Percentiles rank a stretch among this genome's conserved stretches.
Conservation (phyloP, 2,113 vertebrate species). For the Tyrannus savana region DNA sequence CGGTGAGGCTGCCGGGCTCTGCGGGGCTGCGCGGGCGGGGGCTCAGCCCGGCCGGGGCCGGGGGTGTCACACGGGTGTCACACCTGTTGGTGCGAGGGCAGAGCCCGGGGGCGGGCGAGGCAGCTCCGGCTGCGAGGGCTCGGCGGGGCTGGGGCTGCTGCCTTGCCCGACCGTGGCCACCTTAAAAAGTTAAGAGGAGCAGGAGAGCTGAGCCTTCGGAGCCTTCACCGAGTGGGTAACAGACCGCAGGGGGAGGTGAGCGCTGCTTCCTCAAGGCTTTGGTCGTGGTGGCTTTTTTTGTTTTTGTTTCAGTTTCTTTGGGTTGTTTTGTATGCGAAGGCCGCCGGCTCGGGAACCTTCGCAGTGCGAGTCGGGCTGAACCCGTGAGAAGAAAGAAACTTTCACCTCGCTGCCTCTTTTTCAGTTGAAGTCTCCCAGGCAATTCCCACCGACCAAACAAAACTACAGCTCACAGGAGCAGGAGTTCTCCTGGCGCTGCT, state of each 20-base stretch:
- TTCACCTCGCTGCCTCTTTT: neutral
- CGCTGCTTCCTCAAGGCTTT: neutral
- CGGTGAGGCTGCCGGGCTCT: slow-evolving; percentile 34
- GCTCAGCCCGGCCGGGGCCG: neutral
- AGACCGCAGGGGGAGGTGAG: neutral
- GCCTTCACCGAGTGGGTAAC: neutral
- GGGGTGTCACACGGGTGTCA: neutral
- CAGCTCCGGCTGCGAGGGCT: neutral
- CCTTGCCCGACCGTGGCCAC: fast-evolving
- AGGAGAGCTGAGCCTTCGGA: neutral
- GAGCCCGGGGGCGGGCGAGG: neutral
- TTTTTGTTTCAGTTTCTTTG: neutral
- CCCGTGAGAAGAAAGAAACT: neutral
- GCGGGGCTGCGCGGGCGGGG: neutral
- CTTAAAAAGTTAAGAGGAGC: neutral
- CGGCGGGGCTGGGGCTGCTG: neutral
- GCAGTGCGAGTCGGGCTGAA: neutral
- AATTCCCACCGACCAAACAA: neutral
- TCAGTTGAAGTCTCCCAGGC: neutral
- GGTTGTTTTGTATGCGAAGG: neutral
- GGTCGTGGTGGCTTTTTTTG: no score
- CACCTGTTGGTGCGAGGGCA: neutral
- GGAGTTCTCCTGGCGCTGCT: neutral
- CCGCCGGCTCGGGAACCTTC: neutral
- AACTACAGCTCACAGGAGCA: fast-evolving